Percentiles rank a stretch among this genome's conserved stretches.
Evolutionary conservation across 2,113 vertebrate species (phyloP).

Genomic region (Scalopus aquaticus): DNA sequence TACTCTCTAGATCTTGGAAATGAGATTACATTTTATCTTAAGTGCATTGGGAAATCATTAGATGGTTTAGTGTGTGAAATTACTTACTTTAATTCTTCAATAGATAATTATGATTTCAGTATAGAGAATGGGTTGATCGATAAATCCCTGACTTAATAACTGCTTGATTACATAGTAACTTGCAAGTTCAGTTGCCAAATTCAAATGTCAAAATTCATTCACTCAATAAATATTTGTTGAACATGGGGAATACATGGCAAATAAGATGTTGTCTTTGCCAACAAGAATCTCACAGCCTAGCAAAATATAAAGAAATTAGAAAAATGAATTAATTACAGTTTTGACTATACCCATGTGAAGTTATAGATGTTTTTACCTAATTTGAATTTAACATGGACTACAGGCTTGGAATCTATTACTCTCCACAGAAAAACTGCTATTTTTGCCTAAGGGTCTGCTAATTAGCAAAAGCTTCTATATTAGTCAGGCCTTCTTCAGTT

Average conservation of each 20-base stretch:
- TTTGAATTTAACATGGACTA: neutral
- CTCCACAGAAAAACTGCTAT: neutral
- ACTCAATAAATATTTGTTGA: neutral
- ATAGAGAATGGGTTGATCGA: neutral
- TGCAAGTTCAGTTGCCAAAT: neutral
- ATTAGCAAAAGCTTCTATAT: neutral
- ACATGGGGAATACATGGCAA: neutral
- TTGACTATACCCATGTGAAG: neutral
- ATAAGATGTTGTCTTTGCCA: neutral
- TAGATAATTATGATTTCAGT: neutral
- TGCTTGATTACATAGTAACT: neutral
- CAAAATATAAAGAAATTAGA: neutral
- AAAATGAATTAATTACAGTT: neutral
- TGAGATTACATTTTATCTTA: neutral
- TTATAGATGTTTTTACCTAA: neutral
- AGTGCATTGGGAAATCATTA: neutral
- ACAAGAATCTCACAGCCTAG: neutral
- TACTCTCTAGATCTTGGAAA: neutral
- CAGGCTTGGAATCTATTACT: neutral
- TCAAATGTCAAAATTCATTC: neutral
- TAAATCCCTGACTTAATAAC: neutral
- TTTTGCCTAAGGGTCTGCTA: neutral
- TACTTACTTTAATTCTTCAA: neutral
- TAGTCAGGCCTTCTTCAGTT: neutral
- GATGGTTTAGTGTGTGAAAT: neutral